phyloP scores from a whole-genome alignment of 2,797 vertebrate species.

The Danio choprae region DNA sequence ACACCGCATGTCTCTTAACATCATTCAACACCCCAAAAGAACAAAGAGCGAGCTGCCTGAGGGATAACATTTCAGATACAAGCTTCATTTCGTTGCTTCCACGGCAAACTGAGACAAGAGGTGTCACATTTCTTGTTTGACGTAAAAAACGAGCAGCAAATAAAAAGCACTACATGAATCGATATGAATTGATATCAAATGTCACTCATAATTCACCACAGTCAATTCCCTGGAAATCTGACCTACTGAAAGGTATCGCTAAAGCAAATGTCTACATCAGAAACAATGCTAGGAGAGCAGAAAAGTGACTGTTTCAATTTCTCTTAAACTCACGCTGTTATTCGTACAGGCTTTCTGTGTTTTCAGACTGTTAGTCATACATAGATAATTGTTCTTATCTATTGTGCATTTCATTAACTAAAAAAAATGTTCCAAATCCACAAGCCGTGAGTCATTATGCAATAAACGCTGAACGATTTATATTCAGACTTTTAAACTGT shows the following conservation, averaged over 20 bases:
- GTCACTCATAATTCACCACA: not conserved
- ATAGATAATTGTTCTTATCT: not conserved
- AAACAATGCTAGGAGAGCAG: not conserved
- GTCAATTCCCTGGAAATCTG: not conserved
- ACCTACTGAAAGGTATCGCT: not conserved
- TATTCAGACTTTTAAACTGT: not conserved
- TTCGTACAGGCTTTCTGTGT: not conserved
- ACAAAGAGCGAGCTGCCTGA: not conserved
- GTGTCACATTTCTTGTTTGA: not conserved
- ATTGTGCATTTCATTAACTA: not conserved
- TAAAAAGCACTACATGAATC: constrained; percentile 10
- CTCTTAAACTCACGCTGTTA: not conserved
- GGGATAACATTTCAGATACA: constrained; percentile 1
- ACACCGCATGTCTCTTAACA: not conserved
- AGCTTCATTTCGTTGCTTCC: constrained; percentile 5
- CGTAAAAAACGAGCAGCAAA: not conserved
- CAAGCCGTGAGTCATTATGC: not conserved
- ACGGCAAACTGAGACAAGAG: not conserved
- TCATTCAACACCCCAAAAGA: constrained; percentile 4
- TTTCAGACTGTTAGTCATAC: not conserved
- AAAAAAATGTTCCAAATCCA: not conserved
- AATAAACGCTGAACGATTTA: not conserved
- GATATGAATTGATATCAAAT: not conserved
- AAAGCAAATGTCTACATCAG: not conserved
- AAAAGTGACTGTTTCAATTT: not conserved